Percentiles rank a stretch among this genome's conserved stretches.
Evolutionary conservation across 1,140 invertebrate genomes (phyloP).

Genomic region (Diabrotica virgifera): DNA sequence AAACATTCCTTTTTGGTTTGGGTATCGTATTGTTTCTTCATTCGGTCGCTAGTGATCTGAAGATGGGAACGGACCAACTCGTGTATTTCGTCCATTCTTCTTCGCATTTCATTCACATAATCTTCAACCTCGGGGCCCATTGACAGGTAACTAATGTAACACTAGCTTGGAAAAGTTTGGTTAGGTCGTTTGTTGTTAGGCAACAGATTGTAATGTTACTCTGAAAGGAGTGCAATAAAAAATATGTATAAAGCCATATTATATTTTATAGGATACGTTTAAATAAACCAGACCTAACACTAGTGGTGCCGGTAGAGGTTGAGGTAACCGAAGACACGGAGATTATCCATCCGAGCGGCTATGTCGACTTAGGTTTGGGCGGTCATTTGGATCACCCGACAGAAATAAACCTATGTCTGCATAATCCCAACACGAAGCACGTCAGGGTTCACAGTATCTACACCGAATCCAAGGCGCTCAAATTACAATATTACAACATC

Average conservation of each 20-base stretch:
- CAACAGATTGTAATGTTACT: too few species aligned
- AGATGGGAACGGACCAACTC: too few species aligned
- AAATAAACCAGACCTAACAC: slow-evolving; percentile 64
- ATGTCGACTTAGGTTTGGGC: slow-evolving; percentile 81
- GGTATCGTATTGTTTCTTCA: too few species aligned
- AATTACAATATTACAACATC: slow-evolving; percentile 59
- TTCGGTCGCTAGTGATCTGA: too few species aligned
- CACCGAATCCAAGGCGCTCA: slow-evolving; percentile 55
- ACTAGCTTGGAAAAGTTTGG: too few species aligned
- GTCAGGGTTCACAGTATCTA: slow-evolving; percentile 66
- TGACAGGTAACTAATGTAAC: too few species aligned
- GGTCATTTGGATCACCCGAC: slow-evolving; percentile 66
- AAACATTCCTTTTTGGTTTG: too few species aligned
- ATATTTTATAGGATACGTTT: slow-evolving; percentile 61
- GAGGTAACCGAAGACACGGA: slow-evolving; percentile 74
- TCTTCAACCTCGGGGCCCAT: too few species aligned
- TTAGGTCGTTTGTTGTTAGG: too few species aligned
- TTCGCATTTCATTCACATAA: too few species aligned
- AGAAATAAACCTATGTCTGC: slow-evolving; percentile 62
- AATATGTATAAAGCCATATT: background rate
- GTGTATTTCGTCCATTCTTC: too few species aligned
- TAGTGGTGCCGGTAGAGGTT: slow-evolving; percentile 83
- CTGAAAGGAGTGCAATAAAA: background rate
- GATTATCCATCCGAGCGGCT: slow-evolving; percentile 72
- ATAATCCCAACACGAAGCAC: slow-evolving; percentile 70